These are phyloP conservation scores for Theocolax elegans DNA, from an alignment of 1,140 invertebrate species.

Conservation along the genomic window DNA sequence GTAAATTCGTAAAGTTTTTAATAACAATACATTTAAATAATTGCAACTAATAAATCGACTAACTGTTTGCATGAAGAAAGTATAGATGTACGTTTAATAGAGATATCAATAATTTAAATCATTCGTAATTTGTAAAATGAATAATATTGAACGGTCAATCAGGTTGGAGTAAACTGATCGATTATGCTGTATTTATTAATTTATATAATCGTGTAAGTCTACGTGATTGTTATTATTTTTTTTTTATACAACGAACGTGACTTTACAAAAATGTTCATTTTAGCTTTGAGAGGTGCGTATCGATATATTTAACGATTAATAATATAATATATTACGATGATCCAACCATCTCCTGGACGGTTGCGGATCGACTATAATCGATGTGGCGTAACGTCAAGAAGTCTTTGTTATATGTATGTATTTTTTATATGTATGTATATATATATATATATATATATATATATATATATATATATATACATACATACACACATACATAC, in stretches of 20 bases:
- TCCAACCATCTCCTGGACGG: not conserved
- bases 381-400: slow-evolving; percentile 39
- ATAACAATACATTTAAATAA: no score
- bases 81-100: no score
- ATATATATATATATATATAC: slow-evolving; percentile 2
- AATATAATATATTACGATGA: slow-evolving; percentile 16
- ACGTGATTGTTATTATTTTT: slow-evolving; percentile 15
- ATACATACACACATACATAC: not conserved
- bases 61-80: no score
- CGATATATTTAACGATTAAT: slow-evolving; percentile 2
- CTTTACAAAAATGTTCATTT: slow-evolving; percentile 21
- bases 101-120: no score
- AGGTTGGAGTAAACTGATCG: no score
- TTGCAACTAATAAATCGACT: no score
- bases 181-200: no score
- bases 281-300: slow-evolving; percentile 4
- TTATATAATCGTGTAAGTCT: slow-evolving; percentile 14
- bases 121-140: no score
- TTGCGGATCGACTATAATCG: slow-evolving; percentile 34
- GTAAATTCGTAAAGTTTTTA: no score
- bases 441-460: slow-evolving; percentile 19
- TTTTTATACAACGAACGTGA: slow-evolving; percentile 14
- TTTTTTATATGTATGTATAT: slow-evolving; percentile 9
- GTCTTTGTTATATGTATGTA: slow-evolving; percentile 33
- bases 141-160: no score